Evolutionary conservation across 2,797 vertebrate species (phyloP).

Genomic region (Sebastes variabilis): DNA sequence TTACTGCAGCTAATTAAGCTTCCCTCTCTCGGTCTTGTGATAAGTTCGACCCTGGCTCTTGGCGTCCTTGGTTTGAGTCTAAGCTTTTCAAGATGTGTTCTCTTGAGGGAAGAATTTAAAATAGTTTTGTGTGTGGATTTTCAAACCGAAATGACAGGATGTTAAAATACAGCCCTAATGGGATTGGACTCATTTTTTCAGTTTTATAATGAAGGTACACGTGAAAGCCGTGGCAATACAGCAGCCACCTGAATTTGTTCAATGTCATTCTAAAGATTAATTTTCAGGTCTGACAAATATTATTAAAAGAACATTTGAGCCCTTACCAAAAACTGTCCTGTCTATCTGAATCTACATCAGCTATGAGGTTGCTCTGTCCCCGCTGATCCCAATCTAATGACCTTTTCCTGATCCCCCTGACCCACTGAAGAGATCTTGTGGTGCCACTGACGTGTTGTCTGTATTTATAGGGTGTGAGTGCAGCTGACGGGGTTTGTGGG

Average conservation of each 20-base stretch:
- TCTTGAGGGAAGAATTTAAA: slow-evolving; percentile 36
- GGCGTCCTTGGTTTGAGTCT: slow-evolving; percentile 16
- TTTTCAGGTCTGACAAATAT: neutral
- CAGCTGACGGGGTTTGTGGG: slow-evolving; percentile 55
- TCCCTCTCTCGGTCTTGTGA: slow-evolving; percentile 31
- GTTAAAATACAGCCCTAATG: slow-evolving; percentile 19
- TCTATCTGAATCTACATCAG: neutral
- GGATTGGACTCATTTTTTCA: slow-evolving; percentile 41
- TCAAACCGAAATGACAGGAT: slow-evolving; percentile 13
- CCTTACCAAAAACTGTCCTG: neutral
- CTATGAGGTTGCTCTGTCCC: slow-evolving; percentile 2
- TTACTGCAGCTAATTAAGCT: slow-evolving; percentile 73
- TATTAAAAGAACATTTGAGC: neutral
- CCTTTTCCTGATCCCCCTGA: slow-evolving; percentile 34
- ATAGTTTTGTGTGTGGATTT: slow-evolving; percentile 38
- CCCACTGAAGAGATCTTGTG: slow-evolving; percentile 26
- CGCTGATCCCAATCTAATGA: neutral
- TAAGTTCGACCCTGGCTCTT: slow-evolving; percentile 44
- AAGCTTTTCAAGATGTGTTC: slow-evolving; percentile 39
- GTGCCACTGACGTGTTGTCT: slow-evolving; percentile 41
- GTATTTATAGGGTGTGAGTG: slow-evolving; percentile 74
- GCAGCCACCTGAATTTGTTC: neutral
- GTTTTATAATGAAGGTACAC: slow-evolving; percentile 14
- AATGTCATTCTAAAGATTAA: slow-evolving; percentile 4
- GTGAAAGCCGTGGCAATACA: slow-evolving; percentile 7